Base-by-base conservation (phyloP, 2,797 vertebrate species). In the Siniperca obscura region DNA sequence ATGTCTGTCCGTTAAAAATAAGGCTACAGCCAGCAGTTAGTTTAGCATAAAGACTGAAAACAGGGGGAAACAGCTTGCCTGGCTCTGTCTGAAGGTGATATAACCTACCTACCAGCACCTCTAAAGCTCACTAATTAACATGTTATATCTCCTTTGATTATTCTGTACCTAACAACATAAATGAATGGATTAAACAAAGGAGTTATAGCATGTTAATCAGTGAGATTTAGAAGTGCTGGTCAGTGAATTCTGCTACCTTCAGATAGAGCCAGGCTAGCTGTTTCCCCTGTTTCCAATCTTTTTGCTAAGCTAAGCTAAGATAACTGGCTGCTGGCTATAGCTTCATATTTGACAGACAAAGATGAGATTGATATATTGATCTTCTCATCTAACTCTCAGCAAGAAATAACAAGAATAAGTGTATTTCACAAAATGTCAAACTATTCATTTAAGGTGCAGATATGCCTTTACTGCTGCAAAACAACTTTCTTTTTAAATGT, bases 401-500 rank as follows among this genome's bases (percentile, higher is more conserved):
- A 55, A 55, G 10, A 21, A 52, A 55, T 13, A 42, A 12, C 10
- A 7, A n/a, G 2, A 52, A 52, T n/a, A 55, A 11, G 25, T 46
- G 6, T 7, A 19, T 48, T 52, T 78, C 64, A 57, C n/a, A 65
- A 68, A 76, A 67, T 21, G 22, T 38, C 14, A 17, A 44, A 36
- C 11, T 17, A 4, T 61, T 55, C 8, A 10, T 61, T 38, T 34
- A 22, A n/a, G n/a, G 7, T 66, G 19, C 59, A 25, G 13, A 67
- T 25, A 17, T 4, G 8, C 1, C 36, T 60, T 61, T 10, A 27
- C 38, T 25, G 12, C 66, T 72, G n/a, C 21, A 53, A n/a, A n/a
- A n/a, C n/a, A n/a, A n/a, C n/a, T n/a, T n/a, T n/a, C n/a, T n/a
- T 30, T 52, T 9, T 7, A 19, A 46, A 70, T 64, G 7, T 21